Conservation (phyloP, 2,113 vertebrate species). For the Arothron firmamentum region DNA sequence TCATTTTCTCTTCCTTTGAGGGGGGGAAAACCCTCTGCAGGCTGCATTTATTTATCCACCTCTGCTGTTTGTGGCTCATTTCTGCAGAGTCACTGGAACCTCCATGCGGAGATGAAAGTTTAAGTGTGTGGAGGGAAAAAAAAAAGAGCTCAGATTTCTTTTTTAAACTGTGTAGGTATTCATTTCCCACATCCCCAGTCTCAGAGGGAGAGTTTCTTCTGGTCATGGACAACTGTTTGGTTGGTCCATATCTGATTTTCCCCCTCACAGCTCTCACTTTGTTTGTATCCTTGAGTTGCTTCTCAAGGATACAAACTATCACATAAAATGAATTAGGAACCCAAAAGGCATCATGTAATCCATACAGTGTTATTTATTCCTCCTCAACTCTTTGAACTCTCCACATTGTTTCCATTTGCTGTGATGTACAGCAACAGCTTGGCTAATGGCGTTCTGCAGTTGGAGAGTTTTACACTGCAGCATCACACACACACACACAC, state of each 20-base stretch:
- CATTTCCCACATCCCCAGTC: conserved; percentile 43
- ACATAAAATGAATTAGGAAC: conserved; percentile 53
- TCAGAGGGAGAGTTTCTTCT: conserved; percentile 20
- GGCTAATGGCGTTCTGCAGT: conserved; percentile 23
- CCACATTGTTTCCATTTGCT: conserved; percentile 58
- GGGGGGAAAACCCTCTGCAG: conserved; percentile 32
- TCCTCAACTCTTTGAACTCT: conserved; percentile 38
- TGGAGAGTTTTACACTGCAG: conserved; percentile 1
- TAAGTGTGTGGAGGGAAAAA: conserved; percentile 10
- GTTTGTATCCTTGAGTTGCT: conserved; percentile 54
- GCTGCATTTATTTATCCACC: conserved; percentile 5
- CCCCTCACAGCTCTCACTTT: conserved; percentile 40
- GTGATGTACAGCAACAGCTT: conserved; percentile 36
- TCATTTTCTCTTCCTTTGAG: conserved; percentile 9
- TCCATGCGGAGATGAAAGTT: conserved; percentile 38
- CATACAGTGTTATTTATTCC: conserved; percentile 50
- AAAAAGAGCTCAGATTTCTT: not conserved
- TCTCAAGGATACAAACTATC: conserved; percentile 40
- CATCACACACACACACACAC: not conserved
- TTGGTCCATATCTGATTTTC: conserved; percentile 40
- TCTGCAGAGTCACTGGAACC: conserved; percentile 32
- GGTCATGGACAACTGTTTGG: conserved; percentile 22
- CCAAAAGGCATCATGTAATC: conserved; percentile 56
- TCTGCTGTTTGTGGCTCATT: conserved; percentile 7
- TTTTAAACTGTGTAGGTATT: conserved; percentile 22